Base-by-base conservation (phyloP, 2,888 invertebrate genomes). In the Heliconius cydno region DNA sequence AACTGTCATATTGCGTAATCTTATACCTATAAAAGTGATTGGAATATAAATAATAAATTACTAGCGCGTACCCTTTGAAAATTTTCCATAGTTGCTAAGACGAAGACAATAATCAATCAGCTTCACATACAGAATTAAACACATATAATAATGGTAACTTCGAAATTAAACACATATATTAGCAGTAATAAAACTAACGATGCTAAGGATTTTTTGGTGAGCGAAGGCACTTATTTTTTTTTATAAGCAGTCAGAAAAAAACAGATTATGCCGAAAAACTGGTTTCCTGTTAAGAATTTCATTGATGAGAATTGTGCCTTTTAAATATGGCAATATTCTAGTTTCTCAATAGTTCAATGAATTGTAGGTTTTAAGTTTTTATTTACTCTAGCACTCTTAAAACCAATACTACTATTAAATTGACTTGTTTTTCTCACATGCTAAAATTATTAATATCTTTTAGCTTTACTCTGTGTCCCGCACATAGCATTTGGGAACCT, bases 151-250 rank as follows among this genome's bases (percentile, higher is more conserved):
- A n/a, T n/a, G n/a, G n/a, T n/a, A n/a, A n/a, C n/a, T n/a, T n/a
- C n/a, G n/a, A n/a, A 67, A 68, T 38, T 68, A 65, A n/a, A 38
- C 10, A 68, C 13, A 38, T 68, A 41, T 41, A 68, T 68, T 41
- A 68, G 13, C 25, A 6, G 68, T 25, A 38, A 68, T 41, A 68
- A 68, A 68, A n/a, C 3, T 68, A 68, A 68, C 6, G 67, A 67
- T n/a, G 68, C 15, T 67, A 38, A 67, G 34, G 34, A 38, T 22
- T 67, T 67, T 67, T 38, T 38, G 2, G 38, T 9, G 22, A 3
- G 22, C 67, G 34, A 22, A 67, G 67, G 9, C 22, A 67, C 1
- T 38, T 38, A 10, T 38, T 38, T 15, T 6, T 30, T 67, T 66
- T 67, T 67, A 30, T 67, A 10, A 57, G 22, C 7, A 7, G 19